phyloP scores from a whole-genome alignment of 2,797 vertebrate species.

The Molothrus aeneus region DNA sequence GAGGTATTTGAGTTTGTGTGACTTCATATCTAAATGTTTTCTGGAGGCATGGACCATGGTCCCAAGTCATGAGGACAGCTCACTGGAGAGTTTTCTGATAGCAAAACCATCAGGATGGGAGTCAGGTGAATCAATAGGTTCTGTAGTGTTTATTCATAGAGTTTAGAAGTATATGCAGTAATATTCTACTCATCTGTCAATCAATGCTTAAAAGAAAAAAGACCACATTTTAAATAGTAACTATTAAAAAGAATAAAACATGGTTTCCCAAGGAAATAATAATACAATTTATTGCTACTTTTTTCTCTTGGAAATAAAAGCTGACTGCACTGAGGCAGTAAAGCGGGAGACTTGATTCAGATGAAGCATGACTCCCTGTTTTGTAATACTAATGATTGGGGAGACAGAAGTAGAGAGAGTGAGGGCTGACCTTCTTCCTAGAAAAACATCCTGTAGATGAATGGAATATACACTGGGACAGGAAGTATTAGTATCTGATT shows the following conservation, averaged over 20 bases:
- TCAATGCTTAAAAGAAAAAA: background rate
- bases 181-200: background rate
- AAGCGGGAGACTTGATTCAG: background rate
- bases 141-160: background rate
- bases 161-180: background rate
- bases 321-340: background rate
- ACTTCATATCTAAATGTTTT: background rate
- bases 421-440: background rate
- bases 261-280: background rate
- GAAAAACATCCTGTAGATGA: background rate
- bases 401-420: background rate
- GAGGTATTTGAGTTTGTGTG: background rate
- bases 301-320: background rate
- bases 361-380: background rate
- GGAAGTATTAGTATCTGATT: background rate
- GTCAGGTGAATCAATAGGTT: background rate
- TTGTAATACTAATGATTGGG: background rate
- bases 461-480: background rate
- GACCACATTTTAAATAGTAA: background rate
- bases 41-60: background rate
- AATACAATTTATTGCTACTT: background rate
- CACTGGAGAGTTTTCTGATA: background rate
- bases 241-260: background rate
- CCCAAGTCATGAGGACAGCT: background rate
- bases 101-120: background rate